Percentiles rank a stretch among this genome's conserved stretches.
Evolutionary conservation across 2,888 invertebrate species (phyloP).

Genomic region (Aspidapion aeneum): DNA sequence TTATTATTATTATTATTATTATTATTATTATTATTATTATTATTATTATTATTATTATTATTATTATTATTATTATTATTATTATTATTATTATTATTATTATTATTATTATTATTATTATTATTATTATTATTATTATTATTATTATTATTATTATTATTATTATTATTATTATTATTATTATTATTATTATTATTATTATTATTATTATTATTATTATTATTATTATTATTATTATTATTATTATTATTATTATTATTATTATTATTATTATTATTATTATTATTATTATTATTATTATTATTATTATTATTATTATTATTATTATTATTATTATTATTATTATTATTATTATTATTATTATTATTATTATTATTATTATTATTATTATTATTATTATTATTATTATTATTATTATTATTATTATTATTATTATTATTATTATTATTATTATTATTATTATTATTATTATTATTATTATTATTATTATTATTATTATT

Average conservation of each 20-base stretch:
- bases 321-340: too few species aligned
- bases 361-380: too few species aligned
- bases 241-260: background rate
- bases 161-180: background rate
- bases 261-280: background rate
- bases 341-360: too few species aligned
- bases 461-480: too few species aligned
- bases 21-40: background rate
- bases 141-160: background rate
- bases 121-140: background rate
- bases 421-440: too few species aligned
- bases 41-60: background rate
- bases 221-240: background rate
- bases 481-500: too few species aligned
- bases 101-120: background rate
- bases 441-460: too few species aligned
- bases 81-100: background rate
- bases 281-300: background rate
- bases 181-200: background rate
- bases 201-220: background rate
- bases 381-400: too few species aligned
- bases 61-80: background rate
- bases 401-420: too few species aligned
- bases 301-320: too few species aligned
- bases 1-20: background rate